Base-by-base conservation (phyloP, 2,797 vertebrate species). In the Syngnathus acus region DNA sequence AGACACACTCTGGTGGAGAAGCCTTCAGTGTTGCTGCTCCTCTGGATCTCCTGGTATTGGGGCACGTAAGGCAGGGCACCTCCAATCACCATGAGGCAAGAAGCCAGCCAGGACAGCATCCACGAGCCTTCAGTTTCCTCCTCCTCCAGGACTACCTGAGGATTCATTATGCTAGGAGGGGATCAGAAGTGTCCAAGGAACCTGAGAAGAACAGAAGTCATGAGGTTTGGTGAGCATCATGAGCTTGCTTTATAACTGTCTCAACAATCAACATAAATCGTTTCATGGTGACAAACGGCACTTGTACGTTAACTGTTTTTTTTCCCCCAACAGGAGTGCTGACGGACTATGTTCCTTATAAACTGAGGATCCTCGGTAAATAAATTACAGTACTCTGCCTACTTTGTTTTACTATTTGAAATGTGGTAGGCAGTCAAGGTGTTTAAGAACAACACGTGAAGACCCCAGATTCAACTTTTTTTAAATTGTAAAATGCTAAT, bases 1-100 rank as follows among this genome's bases (percentile, higher is more conserved):
- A 93, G 75, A 68, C 93, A 94, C 40, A 94, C 91, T 48, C 89
- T 79, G 63, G 91, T 93, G 67, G 93, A 93, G 86, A 94, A 94
- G 32, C 92, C 92, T 5, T 93, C 91, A 0, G 89, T 84, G 78
- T 81, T 92, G 76, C 76, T 80, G 68, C 77, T 92, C 72, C 70
- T 86, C 71, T 81, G 89, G 69, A 94, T 93, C 69, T 93, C 90
- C 86, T 91, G 91, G 78, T 91, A 94, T 76, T 94, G 93, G 0
- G 92, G 93, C 2, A 92, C 60, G 19, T 93, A 94, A 0, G 93
- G 93, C 63, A 93, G 71, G 0, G 88, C 83, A 1, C 90, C 91
- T 0, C 93, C 93, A 0, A 93, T 88, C 71, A 93, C 89, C 89
- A 94, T 93, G 72, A 93, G 32, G 10, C 79, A 80, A 38, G 92